These are phyloP conservation scores for Bombus breviceps DNA, from an alignment of 1,140 invertebrate species.

Conservation along the genomic window DNA sequence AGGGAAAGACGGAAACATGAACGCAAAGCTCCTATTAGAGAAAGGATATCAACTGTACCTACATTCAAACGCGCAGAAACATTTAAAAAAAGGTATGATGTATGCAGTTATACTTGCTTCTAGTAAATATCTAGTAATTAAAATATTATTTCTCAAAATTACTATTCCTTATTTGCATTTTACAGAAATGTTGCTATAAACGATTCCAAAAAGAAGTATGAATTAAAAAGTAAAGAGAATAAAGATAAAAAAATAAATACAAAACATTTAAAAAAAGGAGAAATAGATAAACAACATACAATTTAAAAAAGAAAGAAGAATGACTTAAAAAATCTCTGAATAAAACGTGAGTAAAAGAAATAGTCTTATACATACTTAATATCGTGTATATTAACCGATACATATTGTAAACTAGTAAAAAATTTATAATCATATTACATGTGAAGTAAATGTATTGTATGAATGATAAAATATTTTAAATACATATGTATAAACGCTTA, in stretches of 20 bases:
- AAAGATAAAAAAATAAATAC: not conserved
- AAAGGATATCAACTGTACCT: slow-evolving; percentile 85
- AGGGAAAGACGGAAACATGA: slow-evolving; percentile 85
- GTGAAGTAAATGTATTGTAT: too few species aligned
- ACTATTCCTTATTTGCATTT: not conserved
- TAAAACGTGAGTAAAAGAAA: not conserved
- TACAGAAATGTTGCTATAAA: not conserved
- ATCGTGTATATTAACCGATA: not conserved
- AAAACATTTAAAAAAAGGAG: not conserved
- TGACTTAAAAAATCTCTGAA: not conserved
- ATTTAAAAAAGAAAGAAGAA: not conserved
- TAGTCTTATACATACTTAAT: not conserved
- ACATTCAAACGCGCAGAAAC: slow-evolving; percentile 66
- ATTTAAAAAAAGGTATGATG: slow-evolving; percentile 3
- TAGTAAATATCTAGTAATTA: not conserved
- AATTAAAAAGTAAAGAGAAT: not conserved
- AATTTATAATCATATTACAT: not conserved
- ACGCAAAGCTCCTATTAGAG: slow-evolving; percentile 84
- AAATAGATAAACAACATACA: not conserved
- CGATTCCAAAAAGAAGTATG: not conserved
- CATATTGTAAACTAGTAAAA: not conserved
- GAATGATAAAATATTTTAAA: too few species aligned
- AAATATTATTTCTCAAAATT: not conserved
- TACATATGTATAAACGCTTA: too few species aligned
- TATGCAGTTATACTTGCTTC: not conserved